Base-by-base conservation (phyloP, 1,140 invertebrate genomes). In the Theocolax elegans region DNA sequence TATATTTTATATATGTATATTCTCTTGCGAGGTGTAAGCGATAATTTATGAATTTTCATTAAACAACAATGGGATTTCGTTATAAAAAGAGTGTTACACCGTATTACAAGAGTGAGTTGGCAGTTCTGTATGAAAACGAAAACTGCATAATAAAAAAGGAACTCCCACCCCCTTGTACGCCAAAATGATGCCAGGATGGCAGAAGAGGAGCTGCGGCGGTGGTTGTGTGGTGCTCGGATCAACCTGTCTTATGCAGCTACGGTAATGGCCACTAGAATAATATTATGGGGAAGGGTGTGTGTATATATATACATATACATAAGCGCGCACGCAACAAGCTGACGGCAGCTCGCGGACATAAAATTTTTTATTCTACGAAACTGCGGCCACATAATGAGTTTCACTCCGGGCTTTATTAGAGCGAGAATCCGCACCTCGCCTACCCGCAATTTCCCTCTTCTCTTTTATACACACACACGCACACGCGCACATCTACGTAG, bases 251-350 rank as follows among this genome's bases (percentile, higher is more conserved):
- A 60, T 53, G 23, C 56, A 42, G 21, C 38, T 21, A 42, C 44
- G 56, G 56, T 68, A 68, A 68, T 68, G 46, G 46, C 46, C 31
- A 60, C 56, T 53, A 53, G 66, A 60, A 60, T 68, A 60, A 60
- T 53, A 49, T 67, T 48, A 51, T 13, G 66, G 31, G 10, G 15
- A n/a, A 10, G 0, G 53, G 49, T 2, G 58, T 2, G 12, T n/a
- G 25, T 7, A 58, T 46, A 46, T n/a, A n/a, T n/a, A n/a, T n/a
- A 35, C 21, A 4, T 21, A 23, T 49, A 49, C 23, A 49, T 59
- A 51, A 17, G 31, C 7, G 49, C 25, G 0, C n/a, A 46, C 53
- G 44, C 65, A 67, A 58, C 65, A 67, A 58, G 54, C 54, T 49
- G 53, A 67, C 65, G 53, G 17, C 21, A 29, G 23, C 53, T 25